These are phyloP conservation scores for Lamproptera curius DNA, from an alignment of 2,888 invertebrate species.

Conservation along the genomic window DNA sequence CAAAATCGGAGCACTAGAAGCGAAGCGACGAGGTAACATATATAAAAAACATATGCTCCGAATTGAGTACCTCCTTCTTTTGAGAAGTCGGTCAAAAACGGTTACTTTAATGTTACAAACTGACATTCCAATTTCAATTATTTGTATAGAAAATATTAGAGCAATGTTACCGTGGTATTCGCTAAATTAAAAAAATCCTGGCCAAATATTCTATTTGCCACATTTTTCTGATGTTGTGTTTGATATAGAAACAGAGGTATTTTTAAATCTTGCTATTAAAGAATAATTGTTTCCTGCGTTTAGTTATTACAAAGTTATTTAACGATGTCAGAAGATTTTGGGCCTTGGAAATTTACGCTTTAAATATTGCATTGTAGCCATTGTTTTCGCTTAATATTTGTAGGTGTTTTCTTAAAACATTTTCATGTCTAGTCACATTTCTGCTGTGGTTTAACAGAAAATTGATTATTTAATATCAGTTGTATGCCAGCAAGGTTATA, in stretches of 20 bases:
- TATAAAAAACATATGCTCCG: no score
- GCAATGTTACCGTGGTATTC: no score
- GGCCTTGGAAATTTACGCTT: not conserved
- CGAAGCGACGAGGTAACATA: no score
- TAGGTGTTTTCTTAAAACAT: not conserved
- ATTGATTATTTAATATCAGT: not conserved
- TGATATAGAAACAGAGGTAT: constrained; percentile 3
- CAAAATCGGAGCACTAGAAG: no score
- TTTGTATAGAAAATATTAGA: no score
- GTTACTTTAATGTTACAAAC: no score
- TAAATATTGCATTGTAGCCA: not conserved
- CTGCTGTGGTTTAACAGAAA: not conserved
- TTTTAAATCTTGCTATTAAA: not conserved
- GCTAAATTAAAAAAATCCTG: no score
- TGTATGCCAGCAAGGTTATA: not conserved
- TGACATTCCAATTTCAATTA: no score
- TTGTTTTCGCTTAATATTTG: not conserved
- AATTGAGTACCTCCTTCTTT: no score
- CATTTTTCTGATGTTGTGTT: not conserved
- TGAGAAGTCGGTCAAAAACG: no score
- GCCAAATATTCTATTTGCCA: no score
- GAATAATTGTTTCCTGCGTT: constrained; percentile 17
- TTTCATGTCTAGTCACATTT: not conserved
- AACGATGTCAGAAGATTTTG: constrained; percentile 10
- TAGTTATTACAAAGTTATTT: constrained; percentile 9